A percentile compares a stretch with the other conserved stretches of the same genome.
Conservation (phyloP, 2,888 invertebrate species). For the Pyrrhia umbra region DNA sequence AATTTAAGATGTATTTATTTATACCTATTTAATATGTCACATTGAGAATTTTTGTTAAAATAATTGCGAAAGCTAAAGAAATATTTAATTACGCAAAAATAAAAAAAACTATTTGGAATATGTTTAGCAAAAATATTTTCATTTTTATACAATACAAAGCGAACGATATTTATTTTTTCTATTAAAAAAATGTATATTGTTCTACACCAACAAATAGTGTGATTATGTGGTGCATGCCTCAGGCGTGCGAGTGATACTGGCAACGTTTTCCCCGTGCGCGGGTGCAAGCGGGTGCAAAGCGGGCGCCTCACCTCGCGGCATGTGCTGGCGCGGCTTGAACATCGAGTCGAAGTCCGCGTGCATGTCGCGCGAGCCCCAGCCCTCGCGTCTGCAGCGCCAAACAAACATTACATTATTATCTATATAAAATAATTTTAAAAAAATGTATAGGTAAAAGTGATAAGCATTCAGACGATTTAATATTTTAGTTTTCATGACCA, state of each 20-base stretch:
- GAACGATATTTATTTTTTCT: not conserved
- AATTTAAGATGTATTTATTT: not conserved
- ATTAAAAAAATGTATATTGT: slow-evolving; percentile 5
- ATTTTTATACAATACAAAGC: slow-evolving; percentile 2
- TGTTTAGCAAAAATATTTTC: slow-evolving; percentile 5
- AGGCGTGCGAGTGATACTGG: slow-evolving; percentile 69
- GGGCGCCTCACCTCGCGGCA: slow-evolving; percentile 92
- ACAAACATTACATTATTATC: slow-evolving; percentile 23
- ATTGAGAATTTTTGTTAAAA: not conserved
- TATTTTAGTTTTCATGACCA: too few relatives aligned
- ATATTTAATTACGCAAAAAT: not conserved
- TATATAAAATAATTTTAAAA: not conserved
- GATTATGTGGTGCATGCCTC: slow-evolving; percentile 51
- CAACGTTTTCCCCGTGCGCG: slow-evolving; percentile 83
- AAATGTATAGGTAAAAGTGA: too few relatives aligned
- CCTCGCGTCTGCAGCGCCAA: slow-evolving; percentile 79
- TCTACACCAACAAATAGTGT: slow-evolving; percentile 27
- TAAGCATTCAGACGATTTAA: too few relatives aligned
- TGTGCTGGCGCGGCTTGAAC: slow-evolving; percentile 90
- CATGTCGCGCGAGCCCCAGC: slow-evolving; percentile 92
- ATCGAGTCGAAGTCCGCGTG: slow-evolving; percentile 93
- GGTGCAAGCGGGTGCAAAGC: slow-evolving; percentile 68
- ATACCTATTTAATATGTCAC: not conserved
- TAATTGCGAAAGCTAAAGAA: slow-evolving; percentile 5
- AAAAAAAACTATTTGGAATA: not conserved